Base-by-base conservation (phyloP, 2,888 invertebrate genomes). In the Cerastis rubricosa region DNA sequence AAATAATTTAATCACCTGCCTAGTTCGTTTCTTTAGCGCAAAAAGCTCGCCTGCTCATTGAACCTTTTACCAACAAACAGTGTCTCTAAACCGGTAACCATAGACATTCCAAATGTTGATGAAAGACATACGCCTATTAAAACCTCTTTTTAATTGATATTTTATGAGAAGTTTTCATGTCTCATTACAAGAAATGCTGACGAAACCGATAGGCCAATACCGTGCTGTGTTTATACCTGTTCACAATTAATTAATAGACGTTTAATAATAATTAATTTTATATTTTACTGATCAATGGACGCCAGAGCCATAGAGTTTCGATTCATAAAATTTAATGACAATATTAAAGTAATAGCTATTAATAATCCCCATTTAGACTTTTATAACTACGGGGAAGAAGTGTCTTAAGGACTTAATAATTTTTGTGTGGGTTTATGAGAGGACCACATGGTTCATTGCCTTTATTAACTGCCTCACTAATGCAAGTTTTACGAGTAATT, bases 401-500 rank as follows among this genome's bases (percentile, higher is more conserved):
- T 89, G 90, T 85, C 83, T 84, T 81, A 80, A 83, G 74, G 90
- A 90, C 91, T 92, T 91, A 89, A 91, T 91, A 90, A 88, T 92
- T 91, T 89, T 92, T 87, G 89, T 91, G 90, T 89, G 89, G 90
- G 89, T 94, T 95, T 94, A 95, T 90, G 94, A 93, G 91, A 91
- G 90, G 91, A 92, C 93, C 95, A 95, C 93, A 94, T 95, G 95
- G 94, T 93, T 92, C 90, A 89, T 90, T 90, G 90, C 89, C 86
- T 92, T 91, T 93, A 93, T 94, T 95, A 94, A 95, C 93, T 91
- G 93, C 92, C 92, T 89, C 89, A 91, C 95, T 96, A 95, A 96
- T 95, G 95, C 89, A 93, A 93, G 93, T 95, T 96, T 96, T 95
- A 96, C 93, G 96, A 95, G 93, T 94, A 93, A 95, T 95, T 96